phyloP scores from a whole-genome alignment of 2,113 vertebrate genomes.

The Hemichromis elongatus region DNA sequence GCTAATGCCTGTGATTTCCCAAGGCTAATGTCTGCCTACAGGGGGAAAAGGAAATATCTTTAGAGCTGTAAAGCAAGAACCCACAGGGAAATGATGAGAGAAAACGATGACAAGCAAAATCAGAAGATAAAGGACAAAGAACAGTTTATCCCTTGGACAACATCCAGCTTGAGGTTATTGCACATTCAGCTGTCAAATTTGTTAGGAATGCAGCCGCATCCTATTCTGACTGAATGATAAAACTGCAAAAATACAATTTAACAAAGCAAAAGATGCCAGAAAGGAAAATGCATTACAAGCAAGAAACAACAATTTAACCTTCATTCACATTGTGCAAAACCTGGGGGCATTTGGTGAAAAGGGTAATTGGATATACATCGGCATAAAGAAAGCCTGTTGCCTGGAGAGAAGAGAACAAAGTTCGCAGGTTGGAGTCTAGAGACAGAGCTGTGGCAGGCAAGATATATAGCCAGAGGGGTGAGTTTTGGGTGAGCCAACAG shows the following conservation, averaged over 20 bases:
- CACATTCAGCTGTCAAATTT: neutral
- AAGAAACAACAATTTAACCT: neutral
- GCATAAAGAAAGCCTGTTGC: neutral
- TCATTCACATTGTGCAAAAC: neutral
- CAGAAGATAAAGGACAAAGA: neutral
- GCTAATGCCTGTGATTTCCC: neutral
- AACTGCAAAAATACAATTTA: neutral
- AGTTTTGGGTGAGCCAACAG: neutral
- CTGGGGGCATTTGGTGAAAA: neutral
- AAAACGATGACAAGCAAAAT: neutral
- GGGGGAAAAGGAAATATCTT: neutral
- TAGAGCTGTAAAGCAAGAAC: neutral
- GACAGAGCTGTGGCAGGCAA: neutral
- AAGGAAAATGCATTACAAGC: neutral
- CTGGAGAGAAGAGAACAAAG: neutral
- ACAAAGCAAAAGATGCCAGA: neutral
- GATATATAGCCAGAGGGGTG: neutral
- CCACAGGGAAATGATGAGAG: neutral
- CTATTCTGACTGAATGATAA: neutral
- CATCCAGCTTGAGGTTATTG: neutral
- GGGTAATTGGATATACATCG: neutral
- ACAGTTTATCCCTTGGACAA: neutral
- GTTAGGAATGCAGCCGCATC: neutral
- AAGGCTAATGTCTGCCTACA: neutral
- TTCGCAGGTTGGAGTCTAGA: neutral